Evolutionary conservation across 1,140 invertebrate genomes (phyloP).

Genomic region (Camponotus pennsylvanicus): DNA sequence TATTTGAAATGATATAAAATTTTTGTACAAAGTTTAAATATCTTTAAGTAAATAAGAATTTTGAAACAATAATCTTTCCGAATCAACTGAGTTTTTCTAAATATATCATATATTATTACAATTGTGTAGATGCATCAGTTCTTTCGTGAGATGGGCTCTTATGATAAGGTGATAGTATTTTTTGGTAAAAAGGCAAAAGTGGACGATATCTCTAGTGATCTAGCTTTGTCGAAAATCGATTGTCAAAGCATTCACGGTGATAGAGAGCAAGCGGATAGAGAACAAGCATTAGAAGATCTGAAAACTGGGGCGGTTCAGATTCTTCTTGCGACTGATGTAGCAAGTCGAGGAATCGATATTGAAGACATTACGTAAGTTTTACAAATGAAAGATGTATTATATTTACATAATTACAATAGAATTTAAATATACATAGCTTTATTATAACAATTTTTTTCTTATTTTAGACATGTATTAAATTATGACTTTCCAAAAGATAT

Average conservation of each 20-base stretch:
- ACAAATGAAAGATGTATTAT: background rate
- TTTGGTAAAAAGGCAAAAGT: conserved; percentile 94
- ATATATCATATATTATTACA: conserved; percentile 28
- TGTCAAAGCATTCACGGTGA: conserved; percentile 96
- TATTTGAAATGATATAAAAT: conserved; percentile 5
- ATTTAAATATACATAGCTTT: background rate
- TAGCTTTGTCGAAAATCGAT: conserved; percentile 89
- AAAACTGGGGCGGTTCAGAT: conserved; percentile 91
- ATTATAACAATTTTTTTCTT: background rate
- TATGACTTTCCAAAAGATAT: conserved; percentile 96
- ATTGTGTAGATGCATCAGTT: conserved; percentile 87
- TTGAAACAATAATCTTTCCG: background rate
- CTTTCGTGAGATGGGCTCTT: conserved; percentile 88
- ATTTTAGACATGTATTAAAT: conserved; percentile 92
- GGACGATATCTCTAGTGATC: conserved; percentile 93
- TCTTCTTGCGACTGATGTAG: conserved; percentile 98
- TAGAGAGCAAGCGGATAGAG: conserved; percentile 94
- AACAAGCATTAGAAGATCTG: conserved; percentile 94
- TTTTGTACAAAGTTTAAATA: background rate
- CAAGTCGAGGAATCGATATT: conserved; percentile 96
- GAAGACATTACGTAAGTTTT: conserved; percentile 94
- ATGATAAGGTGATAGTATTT: conserved; percentile 96
- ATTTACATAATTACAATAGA: background rate
- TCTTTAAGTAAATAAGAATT: conserved; percentile 35
- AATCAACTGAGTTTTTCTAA: conserved; percentile 26